Percentiles rank a stretch among this genome's conserved stretches.
Conservation (phyloP, 2,888 invertebrate genomes). For the Augochlorella aurata region DNA sequence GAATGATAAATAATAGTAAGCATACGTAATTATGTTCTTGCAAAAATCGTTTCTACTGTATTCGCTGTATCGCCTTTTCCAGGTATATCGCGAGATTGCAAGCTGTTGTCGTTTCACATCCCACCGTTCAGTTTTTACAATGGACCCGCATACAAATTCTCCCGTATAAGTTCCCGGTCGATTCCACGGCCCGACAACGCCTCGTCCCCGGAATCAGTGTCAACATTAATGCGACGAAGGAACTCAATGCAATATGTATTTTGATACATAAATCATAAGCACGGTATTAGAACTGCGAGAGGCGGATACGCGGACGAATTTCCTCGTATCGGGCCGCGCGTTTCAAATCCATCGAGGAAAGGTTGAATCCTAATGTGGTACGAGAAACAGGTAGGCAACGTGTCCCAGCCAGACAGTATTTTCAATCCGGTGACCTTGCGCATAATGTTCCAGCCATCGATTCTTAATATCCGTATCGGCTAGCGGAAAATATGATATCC, state of each 20-base stretch:
- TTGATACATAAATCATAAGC: constrained; percentile 69
- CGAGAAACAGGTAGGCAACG: constrained; percentile 41
- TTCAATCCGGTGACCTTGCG: constrained; percentile 57
- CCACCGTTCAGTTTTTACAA: background rate
- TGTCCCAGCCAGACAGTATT: constrained; percentile 31
- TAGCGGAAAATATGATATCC: constrained; percentile 27
- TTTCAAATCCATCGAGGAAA: constrained; percentile 49
- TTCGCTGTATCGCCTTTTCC: too few species aligned
- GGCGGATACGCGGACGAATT: constrained; percentile 34
- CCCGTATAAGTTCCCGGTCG: constrained; percentile 28
- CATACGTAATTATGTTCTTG: too few species aligned
- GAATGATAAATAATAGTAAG: too few species aligned
- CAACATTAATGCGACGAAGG: constrained; percentile 53
- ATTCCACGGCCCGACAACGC: constrained; percentile 24
- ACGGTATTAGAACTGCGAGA: constrained; percentile 63
- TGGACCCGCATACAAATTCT: constrained; percentile 13
- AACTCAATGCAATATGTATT: constrained; percentile 65
- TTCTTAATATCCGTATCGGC: constrained; percentile 44
- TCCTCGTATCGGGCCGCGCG: constrained; percentile 27
- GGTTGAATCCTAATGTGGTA: constrained; percentile 58
- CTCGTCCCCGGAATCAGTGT: constrained; percentile 39
- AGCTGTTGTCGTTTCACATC: background rate
- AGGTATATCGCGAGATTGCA: background rate
- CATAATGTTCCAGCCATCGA: constrained; percentile 49
- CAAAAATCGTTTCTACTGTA: too few species aligned